Conservation (phyloP, 2,113 vertebrate species). For the Talpa occidentalis region DNA sequence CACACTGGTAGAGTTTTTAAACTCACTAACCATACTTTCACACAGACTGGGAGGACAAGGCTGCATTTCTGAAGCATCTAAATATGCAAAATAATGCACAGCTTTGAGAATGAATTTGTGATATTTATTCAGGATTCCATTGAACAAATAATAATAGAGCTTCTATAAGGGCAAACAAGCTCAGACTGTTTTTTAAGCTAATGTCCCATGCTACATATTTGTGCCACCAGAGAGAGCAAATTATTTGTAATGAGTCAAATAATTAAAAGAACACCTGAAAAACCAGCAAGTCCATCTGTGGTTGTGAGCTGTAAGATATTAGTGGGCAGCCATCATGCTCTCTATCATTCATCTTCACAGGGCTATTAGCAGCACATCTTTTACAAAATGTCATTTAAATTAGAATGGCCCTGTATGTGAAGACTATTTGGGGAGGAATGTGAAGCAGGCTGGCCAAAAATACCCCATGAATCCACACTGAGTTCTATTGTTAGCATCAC, state of each 20-base stretch:
- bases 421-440: background rate
- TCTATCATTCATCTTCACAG: background rate
- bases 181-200: background rate
- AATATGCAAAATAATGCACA: no score
- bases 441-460: background rate
- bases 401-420: background rate
- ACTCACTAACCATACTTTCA: background rate
- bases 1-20: background rate
- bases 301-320: background rate
- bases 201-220: background rate
- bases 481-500: background rate
- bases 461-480: background rate
- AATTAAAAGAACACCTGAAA: background rate
- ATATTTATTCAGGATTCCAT: slow-evolving; percentile 24
- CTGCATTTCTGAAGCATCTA: background rate
- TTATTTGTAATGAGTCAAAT: background rate
- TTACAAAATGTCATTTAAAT: background rate
- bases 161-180: background rate
- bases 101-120: background rate
- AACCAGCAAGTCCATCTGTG: background rate
- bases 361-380: background rate
- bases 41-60: background rate
- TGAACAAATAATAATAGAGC: slow-evolving; percentile 6
- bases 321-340: background rate
- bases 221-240: background rate